Evolutionary conservation across 2,797 vertebrate genomes (phyloP), one percentile per base, ranked within the genome.

Genomic region (Selene dorsalis): DNA sequence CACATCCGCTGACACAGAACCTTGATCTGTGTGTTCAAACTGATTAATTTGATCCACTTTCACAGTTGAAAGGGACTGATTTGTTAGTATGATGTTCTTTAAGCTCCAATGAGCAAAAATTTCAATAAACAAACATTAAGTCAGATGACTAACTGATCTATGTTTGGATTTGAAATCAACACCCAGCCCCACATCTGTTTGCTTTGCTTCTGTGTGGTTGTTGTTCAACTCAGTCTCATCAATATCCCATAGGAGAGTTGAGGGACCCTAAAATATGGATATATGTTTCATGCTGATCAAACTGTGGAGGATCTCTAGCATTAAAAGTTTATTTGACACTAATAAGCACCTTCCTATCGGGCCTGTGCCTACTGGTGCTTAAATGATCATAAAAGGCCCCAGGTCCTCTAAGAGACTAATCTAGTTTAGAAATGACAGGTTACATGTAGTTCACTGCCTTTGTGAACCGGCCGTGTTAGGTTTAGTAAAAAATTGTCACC

Each of bases 1-100:
- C 69, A 68, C 39, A 67, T 82, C 67, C 13, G 20, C 24, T 45
- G 47, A 64, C 32, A 74, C 35, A 68, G 47, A 73, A 70, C 65
- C 80, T 75, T 75, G 64, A 78, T 83, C 77, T 58, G 39, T 61
- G 64, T 64, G 26, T 57, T 75, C 38, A 2, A 84, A 62, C 3
- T 55, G 1, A 53, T 11, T 6, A 0, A 77, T 75, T 20, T 56
- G 38, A 68, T 53, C 22, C 24, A 66, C 16, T 60, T n/a, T n/a
- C 9, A 59, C 35, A 41, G 28, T 18, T 50, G 20, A 47, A 59
- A 32, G 3, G 3, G 43, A 5, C 17, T 12, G 14, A 64, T 41
- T 50, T 79, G 16, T 50, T 11, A 3, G 24, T 20, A 3, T 63
- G 63, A 71, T 14, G 7, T 10, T n/a, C 35, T 47, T 26, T 14